Percentiles rank a stretch among this genome's conserved stretches.
These are phyloP conservation scores for Dallia pectoralis DNA, from an alignment of 2,797 vertebrate species.

Conservation along the genomic window DNA sequence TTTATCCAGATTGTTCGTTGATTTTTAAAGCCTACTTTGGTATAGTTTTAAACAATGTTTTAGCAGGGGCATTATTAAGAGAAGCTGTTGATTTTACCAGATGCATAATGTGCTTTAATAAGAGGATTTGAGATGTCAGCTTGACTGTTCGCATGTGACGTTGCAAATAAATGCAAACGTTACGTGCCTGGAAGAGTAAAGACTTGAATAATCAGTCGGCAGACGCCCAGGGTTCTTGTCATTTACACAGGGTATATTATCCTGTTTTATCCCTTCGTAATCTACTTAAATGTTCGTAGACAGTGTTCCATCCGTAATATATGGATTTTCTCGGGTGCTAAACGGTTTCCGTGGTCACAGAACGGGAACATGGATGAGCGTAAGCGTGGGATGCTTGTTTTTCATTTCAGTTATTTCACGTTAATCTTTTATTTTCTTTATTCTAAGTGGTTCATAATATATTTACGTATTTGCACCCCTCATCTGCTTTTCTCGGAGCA, in stretches of 20 bases:
- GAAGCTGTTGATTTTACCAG: slow-evolving; percentile 12
- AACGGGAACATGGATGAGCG: background rate
- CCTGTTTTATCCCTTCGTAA: background rate
- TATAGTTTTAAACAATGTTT: background rate
- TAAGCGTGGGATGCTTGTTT: background rate
- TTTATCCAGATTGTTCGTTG: background rate
- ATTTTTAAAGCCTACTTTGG: slow-evolving; percentile 1
- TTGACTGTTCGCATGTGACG: background rate
- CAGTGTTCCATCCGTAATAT: slow-evolving; percentile 1
- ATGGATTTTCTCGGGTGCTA: background rate
- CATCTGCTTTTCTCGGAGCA: background rate
- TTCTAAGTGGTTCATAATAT: background rate
- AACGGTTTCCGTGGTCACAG: background rate
- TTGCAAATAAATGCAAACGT: background rate
- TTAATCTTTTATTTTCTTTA: background rate
- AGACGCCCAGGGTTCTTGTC: background rate
- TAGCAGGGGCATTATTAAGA: background rate
- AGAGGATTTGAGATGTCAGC: slow-evolving; percentile 7
- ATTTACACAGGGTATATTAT: slow-evolving; percentile 5
- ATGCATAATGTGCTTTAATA: slow-evolving; percentile 3
- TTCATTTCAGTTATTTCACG: background rate
- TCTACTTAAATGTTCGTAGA: background rate
- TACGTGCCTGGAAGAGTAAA: slow-evolving; percentile 2
- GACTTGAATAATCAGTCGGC: background rate
- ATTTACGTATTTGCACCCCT: background rate